phyloP scores from a whole-genome alignment of 2,113 vertebrate genomes.

The Hemibates koningsi region DNA sequence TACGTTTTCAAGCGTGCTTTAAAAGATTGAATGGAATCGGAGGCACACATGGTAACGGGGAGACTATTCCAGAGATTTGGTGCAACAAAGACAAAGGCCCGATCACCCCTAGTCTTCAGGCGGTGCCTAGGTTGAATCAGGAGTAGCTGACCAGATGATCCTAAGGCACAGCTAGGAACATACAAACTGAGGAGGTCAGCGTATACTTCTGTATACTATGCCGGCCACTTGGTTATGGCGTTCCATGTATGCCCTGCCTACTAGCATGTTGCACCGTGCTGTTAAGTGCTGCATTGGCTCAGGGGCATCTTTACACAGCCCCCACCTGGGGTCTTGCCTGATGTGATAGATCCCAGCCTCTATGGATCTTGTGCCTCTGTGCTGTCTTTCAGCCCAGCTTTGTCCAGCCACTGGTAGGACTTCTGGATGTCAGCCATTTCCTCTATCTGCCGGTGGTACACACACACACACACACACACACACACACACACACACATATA shows the following conservation, averaged over 20 bases:
- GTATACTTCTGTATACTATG: background rate
- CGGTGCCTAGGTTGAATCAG: background rate
- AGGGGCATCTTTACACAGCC: background rate
- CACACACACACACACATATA: rapidly evolving
- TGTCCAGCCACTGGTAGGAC: background rate
- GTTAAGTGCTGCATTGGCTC: background rate
- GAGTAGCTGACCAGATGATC: background rate
- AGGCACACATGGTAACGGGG: background rate
- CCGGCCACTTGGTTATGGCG: background rate
- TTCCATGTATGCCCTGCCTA: background rate
- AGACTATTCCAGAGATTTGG: background rate
- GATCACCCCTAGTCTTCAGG: background rate
- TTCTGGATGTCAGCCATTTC: background rate
- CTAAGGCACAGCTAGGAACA: background rate
- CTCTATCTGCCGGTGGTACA: background rate
- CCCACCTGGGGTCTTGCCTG: background rate
- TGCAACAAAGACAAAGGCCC: background rate
- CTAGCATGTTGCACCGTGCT: background rate
- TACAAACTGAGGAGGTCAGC: background rate
- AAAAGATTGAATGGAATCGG: background rate
- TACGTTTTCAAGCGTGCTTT: background rate
- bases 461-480: background rate
- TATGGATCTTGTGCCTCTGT: too few species aligned
- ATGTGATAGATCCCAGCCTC: background rate
- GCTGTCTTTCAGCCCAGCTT: background rate